phyloP scores from a whole-genome alignment of 1,140 invertebrate species.

The Platyura marginata region DNA sequence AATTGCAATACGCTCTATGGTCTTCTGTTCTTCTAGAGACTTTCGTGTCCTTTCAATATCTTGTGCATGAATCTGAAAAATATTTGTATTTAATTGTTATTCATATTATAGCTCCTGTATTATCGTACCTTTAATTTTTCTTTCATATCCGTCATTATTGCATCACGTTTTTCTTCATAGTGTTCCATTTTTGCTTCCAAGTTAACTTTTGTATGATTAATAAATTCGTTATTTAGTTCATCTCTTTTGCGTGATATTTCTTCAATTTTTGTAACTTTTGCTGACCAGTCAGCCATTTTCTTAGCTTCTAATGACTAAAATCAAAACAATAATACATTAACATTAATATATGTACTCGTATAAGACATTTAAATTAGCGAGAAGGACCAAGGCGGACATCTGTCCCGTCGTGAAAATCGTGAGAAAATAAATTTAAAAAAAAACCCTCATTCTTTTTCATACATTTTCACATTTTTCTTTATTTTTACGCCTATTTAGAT shows the following conservation, averaged over 20 bases:
- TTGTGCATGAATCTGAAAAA: slow-evolving; percentile 41
- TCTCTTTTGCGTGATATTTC: slow-evolving; percentile 77
- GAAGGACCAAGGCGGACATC: too few species aligned
- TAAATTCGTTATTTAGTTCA: slow-evolving; percentile 68
- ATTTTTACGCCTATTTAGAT: too few species aligned
- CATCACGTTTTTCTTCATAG: slow-evolving; percentile 71
- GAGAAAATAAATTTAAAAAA: too few species aligned
- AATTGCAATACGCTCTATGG: slow-evolving; percentile 61
- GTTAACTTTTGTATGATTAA: slow-evolving; percentile 63
- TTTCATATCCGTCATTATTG: slow-evolving; percentile 69
- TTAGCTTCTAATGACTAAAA: slow-evolving; percentile 64
- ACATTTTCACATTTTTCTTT: too few species aligned
- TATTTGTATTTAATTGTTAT: not conserved
- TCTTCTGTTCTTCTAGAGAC: slow-evolving; percentile 61
- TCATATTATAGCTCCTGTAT: not conserved
- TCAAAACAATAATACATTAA: too few species aligned
- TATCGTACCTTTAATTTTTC: slow-evolving; percentile 62
- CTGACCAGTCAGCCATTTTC: slow-evolving; percentile 61
- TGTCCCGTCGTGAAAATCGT: too few species aligned
- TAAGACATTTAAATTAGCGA: too few species aligned
- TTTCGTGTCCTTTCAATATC: slow-evolving; percentile 67
- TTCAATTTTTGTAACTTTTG: slow-evolving; percentile 69
- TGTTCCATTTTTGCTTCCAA: slow-evolving; percentile 79
- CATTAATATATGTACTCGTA: too few species aligned
- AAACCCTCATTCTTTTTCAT: too few species aligned